phyloP scores from a whole-genome alignment of 2,113 vertebrate genomes.

The Sisor rabdophorus region DNA sequence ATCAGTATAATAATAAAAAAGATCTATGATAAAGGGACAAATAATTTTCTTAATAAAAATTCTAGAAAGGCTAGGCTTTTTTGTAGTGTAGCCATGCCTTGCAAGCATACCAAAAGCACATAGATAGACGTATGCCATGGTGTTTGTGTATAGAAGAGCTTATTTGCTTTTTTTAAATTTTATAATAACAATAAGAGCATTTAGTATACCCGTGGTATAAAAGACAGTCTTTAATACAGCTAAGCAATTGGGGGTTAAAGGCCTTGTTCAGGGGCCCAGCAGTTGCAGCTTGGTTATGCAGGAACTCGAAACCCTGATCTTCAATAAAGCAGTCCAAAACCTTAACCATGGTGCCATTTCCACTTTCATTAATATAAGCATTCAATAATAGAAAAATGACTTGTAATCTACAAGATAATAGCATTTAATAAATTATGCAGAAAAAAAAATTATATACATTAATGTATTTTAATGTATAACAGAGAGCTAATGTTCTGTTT shows the following conservation, averaged over 20 bases:
- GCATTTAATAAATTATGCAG: not conserved
- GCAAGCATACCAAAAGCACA: not conserved
- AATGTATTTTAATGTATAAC: conserved; percentile 44
- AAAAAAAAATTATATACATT: not conserved
- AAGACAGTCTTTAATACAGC: too few species aligned
- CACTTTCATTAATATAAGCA: too few species aligned
- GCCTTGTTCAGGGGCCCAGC: too few species aligned
- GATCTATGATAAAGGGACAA: not conserved
- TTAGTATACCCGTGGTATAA: too few species aligned
- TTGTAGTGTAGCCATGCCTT: not conserved
- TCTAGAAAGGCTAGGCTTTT: not conserved
- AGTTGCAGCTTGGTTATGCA: too few species aligned
- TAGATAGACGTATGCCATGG: not conserved
- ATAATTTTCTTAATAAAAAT: not conserved
- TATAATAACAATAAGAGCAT: too few species aligned
- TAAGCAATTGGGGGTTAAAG: too few species aligned
- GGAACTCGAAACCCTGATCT: too few species aligned
- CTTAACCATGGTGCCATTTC: too few species aligned
- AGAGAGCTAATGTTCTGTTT: conserved; percentile 32
- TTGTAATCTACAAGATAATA: not conserved
- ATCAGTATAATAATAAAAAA: not conserved
- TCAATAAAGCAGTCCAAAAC: too few species aligned
- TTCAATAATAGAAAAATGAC: not conserved
- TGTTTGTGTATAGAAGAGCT: not conserved
- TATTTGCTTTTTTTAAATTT: not conserved